Percentiles rank a stretch among this genome's conserved stretches.
These are phyloP conservation scores for Plectropomus leopardus DNA, from an alignment of 2,113 vertebrate species.

Conservation along the genomic window DNA sequence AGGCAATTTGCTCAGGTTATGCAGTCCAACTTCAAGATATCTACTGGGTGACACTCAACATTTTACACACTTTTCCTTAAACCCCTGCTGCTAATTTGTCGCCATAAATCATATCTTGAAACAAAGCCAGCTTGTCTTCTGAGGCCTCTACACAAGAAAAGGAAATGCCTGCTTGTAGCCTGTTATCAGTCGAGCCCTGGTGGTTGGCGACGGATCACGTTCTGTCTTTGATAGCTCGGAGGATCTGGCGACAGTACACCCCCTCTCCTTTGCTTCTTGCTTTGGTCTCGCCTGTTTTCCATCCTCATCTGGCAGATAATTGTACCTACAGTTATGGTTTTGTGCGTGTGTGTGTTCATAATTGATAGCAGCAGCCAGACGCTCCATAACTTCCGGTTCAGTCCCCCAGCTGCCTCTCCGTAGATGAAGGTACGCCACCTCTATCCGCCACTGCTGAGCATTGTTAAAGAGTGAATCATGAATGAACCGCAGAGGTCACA, in stretches of 20 bases:
- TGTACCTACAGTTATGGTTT: slow-evolving; percentile 66
- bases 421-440: neutral
- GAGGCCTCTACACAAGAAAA: slow-evolving; percentile 25
- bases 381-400: slow-evolving; percentile 64
- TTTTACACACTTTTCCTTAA: slow-evolving; percentile 1
- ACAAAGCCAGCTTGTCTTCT: slow-evolving; percentile 14
- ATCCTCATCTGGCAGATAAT: slow-evolving; percentile 76
- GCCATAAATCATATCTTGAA: slow-evolving; percentile 15
- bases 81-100: neutral
- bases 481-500: neutral
- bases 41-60: neutral
- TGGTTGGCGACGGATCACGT: slow-evolving; percentile 66
- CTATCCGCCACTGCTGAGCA: neutral
- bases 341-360: slow-evolving; percentile 48
- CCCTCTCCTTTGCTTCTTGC: slow-evolving; percentile 53
- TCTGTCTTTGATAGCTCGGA: slow-evolving; percentile 67
- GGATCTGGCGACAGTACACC: slow-evolving; percentile 61
- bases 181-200: slow-evolving; percentile 69
- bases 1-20: too few species aligned
- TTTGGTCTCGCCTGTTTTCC: slow-evolving; percentile 74
- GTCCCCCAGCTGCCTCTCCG: slow-evolving; percentile 5
- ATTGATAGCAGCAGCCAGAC: slow-evolving; percentile 67
- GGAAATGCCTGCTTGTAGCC: slow-evolving; percentile 63
- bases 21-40: neutral
- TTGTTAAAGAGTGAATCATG: neutral